Evolutionary conservation across 2,113 vertebrate species (phyloP).

Genomic region (Xiphophorus couchianus): DNA sequence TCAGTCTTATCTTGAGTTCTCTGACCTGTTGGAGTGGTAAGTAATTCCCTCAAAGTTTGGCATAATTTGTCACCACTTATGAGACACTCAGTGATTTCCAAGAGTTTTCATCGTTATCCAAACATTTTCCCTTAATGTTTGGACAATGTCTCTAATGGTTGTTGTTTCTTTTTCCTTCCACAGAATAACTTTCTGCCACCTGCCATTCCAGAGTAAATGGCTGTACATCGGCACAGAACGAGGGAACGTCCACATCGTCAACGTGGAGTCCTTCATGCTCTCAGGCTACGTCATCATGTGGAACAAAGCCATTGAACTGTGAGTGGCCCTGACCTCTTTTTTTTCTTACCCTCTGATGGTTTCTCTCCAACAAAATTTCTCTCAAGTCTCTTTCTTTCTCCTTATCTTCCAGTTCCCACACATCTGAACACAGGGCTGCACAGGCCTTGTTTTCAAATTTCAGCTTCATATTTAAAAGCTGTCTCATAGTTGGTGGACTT

Average conservation of each 20-base stretch:
- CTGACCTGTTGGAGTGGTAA: slow-evolving; percentile 42
- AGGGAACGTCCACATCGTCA: slow-evolving; percentile 98
- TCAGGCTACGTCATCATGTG: slow-evolving; percentile 99
- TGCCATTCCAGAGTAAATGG: slow-evolving; percentile 99
- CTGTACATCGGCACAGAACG: slow-evolving; percentile 97
- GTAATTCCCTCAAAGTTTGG: slow-evolving; percentile 48
- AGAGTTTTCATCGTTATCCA: slow-evolving; percentile 8
- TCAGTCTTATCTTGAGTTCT: slow-evolving; percentile 38
- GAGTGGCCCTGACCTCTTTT: slow-evolving; percentile 76
- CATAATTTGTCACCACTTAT: slow-evolving; percentile 44
- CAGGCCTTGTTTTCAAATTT: not conserved
- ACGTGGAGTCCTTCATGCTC: slow-evolving; percentile 99
- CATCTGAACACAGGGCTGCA: not conserved
- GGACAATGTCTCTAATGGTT: too few relatives aligned
- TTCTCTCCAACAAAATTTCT: slow-evolving; percentile 7
- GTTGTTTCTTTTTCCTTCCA: slow-evolving; percentile 47
- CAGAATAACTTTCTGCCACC: slow-evolving; percentile 98
- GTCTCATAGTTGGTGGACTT: not conserved
- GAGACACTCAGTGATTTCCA: slow-evolving; percentile 27
- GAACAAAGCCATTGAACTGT: slow-evolving; percentile 99
- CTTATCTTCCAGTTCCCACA: not conserved
- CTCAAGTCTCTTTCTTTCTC: not conserved
- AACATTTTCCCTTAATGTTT: not conserved
- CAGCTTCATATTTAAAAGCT: slow-evolving; percentile 11
- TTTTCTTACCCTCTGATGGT: slow-evolving; percentile 9